These are phyloP conservation scores for Chironomus riparius DNA, from an alignment of 2,888 invertebrate genomes.

Conservation along the genomic window DNA sequence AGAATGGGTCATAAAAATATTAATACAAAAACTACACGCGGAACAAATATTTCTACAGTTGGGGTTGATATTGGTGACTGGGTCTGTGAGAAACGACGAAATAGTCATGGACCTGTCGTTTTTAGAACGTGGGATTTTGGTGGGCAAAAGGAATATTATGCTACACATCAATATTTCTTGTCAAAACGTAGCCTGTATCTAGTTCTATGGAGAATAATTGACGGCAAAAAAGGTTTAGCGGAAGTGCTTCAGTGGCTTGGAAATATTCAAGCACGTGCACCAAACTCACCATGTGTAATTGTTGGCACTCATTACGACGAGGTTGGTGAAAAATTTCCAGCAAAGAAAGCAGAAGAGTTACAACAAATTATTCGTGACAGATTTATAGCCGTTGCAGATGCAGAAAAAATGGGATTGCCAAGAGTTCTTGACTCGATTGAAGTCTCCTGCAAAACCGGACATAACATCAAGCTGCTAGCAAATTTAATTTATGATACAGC, in stretches of 20 bases:
- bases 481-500: constrained; percentile 90
- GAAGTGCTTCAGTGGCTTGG: constrained; percentile 92
- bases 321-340: constrained; percentile 45
- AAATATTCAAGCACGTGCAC: constrained; percentile 90
- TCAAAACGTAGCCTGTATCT: constrained; percentile 90
- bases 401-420: constrained; percentile 91
- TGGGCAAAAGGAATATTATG: constrained; percentile 58
- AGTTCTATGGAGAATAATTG: constrained; percentile 89
- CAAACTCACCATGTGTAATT: constrained; percentile 92
- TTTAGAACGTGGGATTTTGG: constrained; percentile 99
- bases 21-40: constrained; percentile 62
- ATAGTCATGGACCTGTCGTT: constrained; percentile 71
- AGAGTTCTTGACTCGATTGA: constrained; percentile 87
- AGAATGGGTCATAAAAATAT: constrained; percentile 87
- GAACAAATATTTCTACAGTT: constrained; percentile 85
- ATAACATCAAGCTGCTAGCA: constrained; percentile 81
- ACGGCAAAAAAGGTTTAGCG: constrained; percentile 81
- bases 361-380: constrained; percentile 79
- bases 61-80: constrained; percentile 97
- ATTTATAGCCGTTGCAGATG: constrained; percentile 89
- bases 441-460: constrained; percentile 68
- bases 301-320: constrained; percentile 95
- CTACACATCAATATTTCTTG: constrained; percentile 97
- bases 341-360: constrained; percentile 55
- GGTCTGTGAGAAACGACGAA: constrained; percentile 73